phyloP scores from a whole-genome alignment of 2,888 invertebrate genomes.

The Mycalesis mineus region DNA sequence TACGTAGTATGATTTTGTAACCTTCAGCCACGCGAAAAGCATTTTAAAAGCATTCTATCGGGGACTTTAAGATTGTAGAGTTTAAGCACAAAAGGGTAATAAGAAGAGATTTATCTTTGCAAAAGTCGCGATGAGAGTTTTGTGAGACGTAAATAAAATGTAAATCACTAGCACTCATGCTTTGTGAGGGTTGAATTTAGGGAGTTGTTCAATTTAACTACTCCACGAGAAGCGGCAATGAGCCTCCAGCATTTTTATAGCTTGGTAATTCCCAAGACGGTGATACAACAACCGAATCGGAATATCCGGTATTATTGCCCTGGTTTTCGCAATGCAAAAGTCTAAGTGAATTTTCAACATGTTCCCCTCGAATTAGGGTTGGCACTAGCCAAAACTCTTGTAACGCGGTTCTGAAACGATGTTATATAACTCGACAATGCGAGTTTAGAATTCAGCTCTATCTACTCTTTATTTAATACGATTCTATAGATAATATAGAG shows the following conservation, averaged over 20 bases:
- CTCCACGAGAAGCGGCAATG: conserved; percentile 34
- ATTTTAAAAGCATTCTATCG: no score
- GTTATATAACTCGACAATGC: no score
- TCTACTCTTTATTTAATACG: no score
- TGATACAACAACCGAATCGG: conserved; percentile 10
- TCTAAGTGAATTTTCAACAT: conserved; percentile 7
- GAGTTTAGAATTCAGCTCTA: no score
- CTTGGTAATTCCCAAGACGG: conserved; percentile 35
- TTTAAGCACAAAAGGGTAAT: neutral
- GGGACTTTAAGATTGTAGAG: neutral
- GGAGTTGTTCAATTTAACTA: conserved; percentile 57
- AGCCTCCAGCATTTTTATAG: conserved; percentile 31
- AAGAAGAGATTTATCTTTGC: conserved; percentile 12
- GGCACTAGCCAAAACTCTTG: no score
- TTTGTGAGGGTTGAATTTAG: conserved; percentile 37
- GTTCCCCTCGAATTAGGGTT: neutral
- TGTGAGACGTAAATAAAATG: conserved; percentile 38
- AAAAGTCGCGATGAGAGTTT: conserved; percentile 23
- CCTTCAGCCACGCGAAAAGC: no score
- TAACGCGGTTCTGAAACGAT: no score
- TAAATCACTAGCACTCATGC: conserved; percentile 38
- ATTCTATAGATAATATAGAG: no score
- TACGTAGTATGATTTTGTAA: no score
- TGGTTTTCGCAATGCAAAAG: conserved; percentile 1
- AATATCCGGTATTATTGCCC: conserved; percentile 10